Evolutionary conservation across 2,113 vertebrate species (phyloP).

Genomic region (Hippocampus abdominalis): DNA sequence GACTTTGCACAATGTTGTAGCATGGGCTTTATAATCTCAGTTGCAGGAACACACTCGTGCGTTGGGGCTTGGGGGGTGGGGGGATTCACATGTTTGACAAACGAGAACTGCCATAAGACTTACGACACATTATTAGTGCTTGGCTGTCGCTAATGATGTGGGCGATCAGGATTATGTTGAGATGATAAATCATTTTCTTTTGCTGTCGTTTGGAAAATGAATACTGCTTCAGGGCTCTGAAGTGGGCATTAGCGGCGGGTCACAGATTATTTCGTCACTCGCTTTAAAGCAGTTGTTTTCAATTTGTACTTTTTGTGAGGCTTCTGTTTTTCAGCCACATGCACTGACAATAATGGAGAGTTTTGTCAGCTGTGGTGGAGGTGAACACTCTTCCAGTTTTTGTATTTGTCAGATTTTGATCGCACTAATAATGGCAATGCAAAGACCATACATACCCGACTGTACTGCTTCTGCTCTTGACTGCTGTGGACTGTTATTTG

Average conservation of each 20-base stretch:
- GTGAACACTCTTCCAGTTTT: neutral
- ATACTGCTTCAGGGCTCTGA: constrained; percentile 38
- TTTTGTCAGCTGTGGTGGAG: neutral
- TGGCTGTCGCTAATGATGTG: constrained; percentile 68
- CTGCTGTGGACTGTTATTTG: too few species aligned
- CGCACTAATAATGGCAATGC: constrained; percentile 3
- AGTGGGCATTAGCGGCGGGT: constrained; percentile 29
- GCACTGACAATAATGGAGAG: neutral
- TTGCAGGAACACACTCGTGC: constrained; percentile 16
- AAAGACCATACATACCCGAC: constrained; percentile 20
- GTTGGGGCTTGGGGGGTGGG: too few species aligned
- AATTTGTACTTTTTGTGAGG: constrained; percentile 6
- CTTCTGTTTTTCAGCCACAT: neutral
- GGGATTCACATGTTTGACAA: constrained; percentile 60
- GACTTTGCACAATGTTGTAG: neutral
- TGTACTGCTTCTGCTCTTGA: neutral
- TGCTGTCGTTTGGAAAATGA: constrained; percentile 33
- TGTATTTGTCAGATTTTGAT: constrained; percentile 3
- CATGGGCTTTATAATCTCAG: constrained; percentile 11
- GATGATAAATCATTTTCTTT: constrained; percentile 62
- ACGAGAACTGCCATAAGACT: constrained; percentile 57
- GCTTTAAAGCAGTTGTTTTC: constrained; percentile 29
- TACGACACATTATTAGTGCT: constrained; percentile 65
- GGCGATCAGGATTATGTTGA: constrained; percentile 62
- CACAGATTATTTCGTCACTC: constrained; percentile 17